Percentiles rank a stretch among this genome's conserved stretches.
Conservation (phyloP, 2,113 vertebrate genomes). For the Xerus inauris region DNA sequence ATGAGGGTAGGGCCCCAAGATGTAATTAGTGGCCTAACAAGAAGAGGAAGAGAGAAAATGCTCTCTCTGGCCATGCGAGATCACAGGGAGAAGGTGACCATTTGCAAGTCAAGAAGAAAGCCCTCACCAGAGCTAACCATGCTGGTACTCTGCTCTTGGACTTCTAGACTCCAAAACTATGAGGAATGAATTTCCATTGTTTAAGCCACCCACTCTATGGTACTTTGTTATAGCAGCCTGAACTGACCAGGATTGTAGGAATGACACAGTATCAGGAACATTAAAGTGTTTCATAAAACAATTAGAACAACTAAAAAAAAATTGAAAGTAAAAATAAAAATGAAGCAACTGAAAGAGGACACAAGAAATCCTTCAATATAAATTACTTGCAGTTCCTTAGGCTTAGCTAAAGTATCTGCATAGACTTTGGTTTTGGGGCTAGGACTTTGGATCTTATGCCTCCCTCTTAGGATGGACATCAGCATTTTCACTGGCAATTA, state of each 20-base stretch:
- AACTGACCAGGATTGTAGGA: not conserved
- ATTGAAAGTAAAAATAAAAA: not conserved
- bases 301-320: not conserved
- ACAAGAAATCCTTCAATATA: not conserved
- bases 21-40: not conserved
- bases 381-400: not conserved
- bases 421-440: not conserved
- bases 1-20: not conserved
- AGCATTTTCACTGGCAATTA: not conserved
- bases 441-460: not conserved
- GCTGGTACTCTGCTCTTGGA: not conserved
- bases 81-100: too few relatives aligned
- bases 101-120: not conserved
- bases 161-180: not conserved
- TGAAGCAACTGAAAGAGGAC: not conserved
- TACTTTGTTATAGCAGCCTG: too few relatives aligned
- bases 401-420: not conserved
- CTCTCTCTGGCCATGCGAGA: too few relatives aligned
- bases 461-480: not conserved
- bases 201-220: not conserved
- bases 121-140: not conserved
- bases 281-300: not conserved
- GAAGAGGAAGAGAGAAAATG: not conserved
- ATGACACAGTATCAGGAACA: not conserved
- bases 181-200: not conserved